Evolutionary conservation across 2,797 vertebrate species (phyloP).

Genomic region (Triplophysa yarkandensis): DNA sequence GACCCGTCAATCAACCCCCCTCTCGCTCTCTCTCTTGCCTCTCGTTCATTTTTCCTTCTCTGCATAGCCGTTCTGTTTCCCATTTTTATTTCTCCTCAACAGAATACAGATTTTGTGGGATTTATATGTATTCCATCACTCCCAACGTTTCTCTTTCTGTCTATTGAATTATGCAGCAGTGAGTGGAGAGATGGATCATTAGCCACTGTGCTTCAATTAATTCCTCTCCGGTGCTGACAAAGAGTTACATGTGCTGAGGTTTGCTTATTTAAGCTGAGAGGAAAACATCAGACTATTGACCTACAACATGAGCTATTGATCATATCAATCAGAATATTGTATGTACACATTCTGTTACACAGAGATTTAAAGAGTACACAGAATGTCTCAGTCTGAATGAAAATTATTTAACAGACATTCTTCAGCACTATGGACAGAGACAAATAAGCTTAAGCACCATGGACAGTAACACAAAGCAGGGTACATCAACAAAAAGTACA

Average conservation of each 20-base stretch:
- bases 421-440: background rate
- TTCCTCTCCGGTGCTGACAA: background rate
- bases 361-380: background rate
- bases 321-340: background rate
- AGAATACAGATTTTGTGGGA: constrained; percentile 5
- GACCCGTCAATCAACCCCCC: constrained; percentile 25
- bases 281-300: background rate
- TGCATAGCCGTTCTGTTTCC: background rate
- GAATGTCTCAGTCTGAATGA: no score
- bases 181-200: constrained; percentile 27
- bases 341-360: background rate
- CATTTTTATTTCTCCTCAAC: constrained; percentile 1
- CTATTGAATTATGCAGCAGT: constrained; percentile 23
- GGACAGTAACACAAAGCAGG: constrained; percentile 16
- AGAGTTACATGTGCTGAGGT: background rate
- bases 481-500: no score
- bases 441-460: background rate
- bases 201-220: background rate
- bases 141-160: constrained; percentile 3
- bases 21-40: background rate
- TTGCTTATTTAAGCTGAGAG: background rate
- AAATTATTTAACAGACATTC: no score
- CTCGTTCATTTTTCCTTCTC: background rate
- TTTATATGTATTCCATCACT: constrained; percentile 25
- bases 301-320: background rate